Base-by-base conservation (phyloP, 1,140 invertebrate species). In the Asobara japonica region DNA sequence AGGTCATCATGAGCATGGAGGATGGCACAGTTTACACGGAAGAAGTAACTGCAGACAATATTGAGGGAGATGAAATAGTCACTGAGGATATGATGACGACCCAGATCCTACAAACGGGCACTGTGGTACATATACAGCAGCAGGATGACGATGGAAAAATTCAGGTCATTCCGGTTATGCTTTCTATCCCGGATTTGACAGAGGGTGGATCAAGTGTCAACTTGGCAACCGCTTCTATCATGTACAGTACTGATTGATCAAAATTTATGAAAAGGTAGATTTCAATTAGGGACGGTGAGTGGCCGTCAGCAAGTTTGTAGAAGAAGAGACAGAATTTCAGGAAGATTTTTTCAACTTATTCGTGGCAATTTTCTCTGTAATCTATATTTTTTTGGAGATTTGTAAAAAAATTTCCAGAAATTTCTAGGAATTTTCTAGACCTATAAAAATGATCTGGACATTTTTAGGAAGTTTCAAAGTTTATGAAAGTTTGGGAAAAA, bases 91-190 rank as follows among this genome's bases (percentile, higher is more conserved):
- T 86, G 27, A 86, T 86, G 29, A 75, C 80, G 20, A 82, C 80
- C 69, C 79, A 85, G 29, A 79, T 87, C 20, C 48, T 86, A 16
- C 82, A 83, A 65, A 74, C 81, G 41, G 82, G 79, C 25, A 80
- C 84, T 16, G 83, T 86, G 0, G 82, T 87, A 41, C 83, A 85
- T 61, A 66, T 86, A 18, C 80, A 85, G 65, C 82, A 83, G 51
- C 75, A 82, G 16, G 84, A 86, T 51, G 84, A 84, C 38, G 78
- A 77, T 11, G 86, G 85, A 25, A 84, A 88, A 65, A 82, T 87
- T 70, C 84, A 87, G 78, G 79, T 87, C 38, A 87, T 88, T 65
- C 86, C 86, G 13, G 84, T 88, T 1, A 83, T 86, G 78, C 29
- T 87, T 1, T 85, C 86, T 0, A 78, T 87, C 22, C 85, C 85